Evolutionary conservation across 2,797 vertebrate species (phyloP), one percentile per base, ranked within the genome.

Genomic region (Brachyalestes nurse): DNA sequence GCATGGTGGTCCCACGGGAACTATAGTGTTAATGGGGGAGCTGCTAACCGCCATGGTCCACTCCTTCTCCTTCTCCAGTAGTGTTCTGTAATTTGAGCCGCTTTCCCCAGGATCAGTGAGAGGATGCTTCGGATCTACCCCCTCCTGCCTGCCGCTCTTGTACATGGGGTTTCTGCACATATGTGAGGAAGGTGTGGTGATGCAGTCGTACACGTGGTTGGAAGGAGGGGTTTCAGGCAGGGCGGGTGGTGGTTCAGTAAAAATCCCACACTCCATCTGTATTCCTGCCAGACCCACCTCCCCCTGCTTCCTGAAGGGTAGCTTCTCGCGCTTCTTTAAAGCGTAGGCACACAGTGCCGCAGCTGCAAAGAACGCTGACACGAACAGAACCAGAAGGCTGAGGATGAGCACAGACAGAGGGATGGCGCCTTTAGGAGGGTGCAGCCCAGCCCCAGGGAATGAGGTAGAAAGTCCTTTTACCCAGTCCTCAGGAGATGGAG

Each of bases 151-250:
- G 34, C 96, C 87, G 98, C 97, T 0, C 97, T 97, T 97, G 89
- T 99, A 99, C 89, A 99, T 99, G 82, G 97, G 97, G 89, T 99
- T 99, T 94, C 98, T 98, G 89, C 97, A 98, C 97, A 98, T 99
- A 89, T 98, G 96, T 98, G 97, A 12, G 97, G 97, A 34, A 34
- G 34, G 34, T 34, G 34, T 34, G 34, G 2, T 34, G 87, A 99
- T 99, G 91, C 98, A 98, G 88, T 98, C 97, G 60, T 98, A 98
- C 60, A 98, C 97, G 1, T 97, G 97, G 42, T 94, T 95, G 95
- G 91, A 3, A 60, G 95, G 91, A 0, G 96, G 93, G 90, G 97
- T 98, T 86, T 98, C 97, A 0, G 96, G 96, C 6, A 96, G 96
- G 65, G 92, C 90, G 0, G 92, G 90, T 0, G 92, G 93, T 12